Evolutionary conservation across 2,113 vertebrate genomes (phyloP), one percentile per base, ranked within the genome.

Genomic region (Chaetops frenatus): DNA sequence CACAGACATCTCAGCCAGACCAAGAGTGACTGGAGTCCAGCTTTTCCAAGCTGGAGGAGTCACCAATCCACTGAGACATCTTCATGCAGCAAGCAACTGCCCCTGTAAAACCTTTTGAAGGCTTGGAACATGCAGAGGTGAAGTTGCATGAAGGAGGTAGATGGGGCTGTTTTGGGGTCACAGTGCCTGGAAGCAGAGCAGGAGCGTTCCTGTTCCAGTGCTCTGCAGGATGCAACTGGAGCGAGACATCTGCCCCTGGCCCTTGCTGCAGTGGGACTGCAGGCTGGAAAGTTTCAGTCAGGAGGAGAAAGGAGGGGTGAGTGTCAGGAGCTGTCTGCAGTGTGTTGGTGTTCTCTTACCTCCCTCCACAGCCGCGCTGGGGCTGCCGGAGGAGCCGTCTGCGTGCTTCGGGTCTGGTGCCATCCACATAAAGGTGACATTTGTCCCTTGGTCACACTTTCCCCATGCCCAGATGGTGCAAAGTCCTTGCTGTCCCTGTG

Each of bases 201-300:
- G 53, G 40, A 64, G 17, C 0, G 0, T 10, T 92, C 13, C 84
- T 9, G 10, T 36, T 82, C 33, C 64, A 36, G n/a, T 2, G 4
- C 31, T 86, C 42, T 64, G 47, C 35, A 67, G 53, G 65, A 28
- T 78, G 29, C 62, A 64, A 25, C 2, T 56, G 90, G 35, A 45
- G 31, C 18, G 47, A 62, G 81, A 83, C 2, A 15, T 66, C 38
- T 87, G 72, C 16, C 40, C 51, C 40, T 11, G 11, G 22, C 36
- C 22, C 62, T 38, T 27, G 29, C 33, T 0, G 0, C 60, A 58
- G 50, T 0, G 0, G 42, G 51, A 56, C 19, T 4, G 2, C 12
- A 62, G 48, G 53, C 81, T 91, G 85, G 92, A 93, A 95, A 76
- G 61, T 74, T 79, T 93, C 33, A 15, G 28, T 81, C 48, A 81